A percentile compares a stretch with the other conserved stretches of the same genome.
Evolutionary conservation across 1,140 invertebrate species (phyloP).

Genomic region (Drosophila yakuba): DNA sequence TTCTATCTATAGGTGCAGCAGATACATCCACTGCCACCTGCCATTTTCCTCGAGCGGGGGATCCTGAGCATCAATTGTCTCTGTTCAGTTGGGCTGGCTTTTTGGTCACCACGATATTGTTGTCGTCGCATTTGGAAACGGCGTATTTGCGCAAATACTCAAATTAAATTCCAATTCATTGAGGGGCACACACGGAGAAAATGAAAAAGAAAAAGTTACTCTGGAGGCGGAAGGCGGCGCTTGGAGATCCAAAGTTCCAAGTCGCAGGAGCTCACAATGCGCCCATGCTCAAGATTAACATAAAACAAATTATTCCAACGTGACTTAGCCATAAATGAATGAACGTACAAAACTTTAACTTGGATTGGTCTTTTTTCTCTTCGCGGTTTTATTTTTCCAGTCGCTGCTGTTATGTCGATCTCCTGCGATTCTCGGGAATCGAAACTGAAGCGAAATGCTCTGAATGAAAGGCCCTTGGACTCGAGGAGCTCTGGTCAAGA

Average conservation of each 20-base stretch:
- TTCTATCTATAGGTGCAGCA: conserved; percentile 42
- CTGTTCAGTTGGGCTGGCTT: conserved; percentile 17
- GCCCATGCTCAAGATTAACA: conserved; percentile 83
- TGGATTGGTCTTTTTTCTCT: conserved; percentile 64
- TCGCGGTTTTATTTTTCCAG: conserved; percentile 27
- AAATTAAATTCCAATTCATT: conserved; percentile 84
- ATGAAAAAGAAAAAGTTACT: conserved; percentile 60
- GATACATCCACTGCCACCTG: conserved; percentile 52
- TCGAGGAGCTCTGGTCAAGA: conserved; percentile 29
- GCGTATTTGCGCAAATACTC: conserved; percentile 76
- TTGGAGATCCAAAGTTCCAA: conserved; percentile 23
- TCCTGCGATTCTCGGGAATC: conserved; percentile 37
- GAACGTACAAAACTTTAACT: conserved; percentile 62
- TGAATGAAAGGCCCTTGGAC: conserved; percentile 51
- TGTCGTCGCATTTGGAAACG: conserved; percentile 75
- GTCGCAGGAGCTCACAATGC: conserved; percentile 63
- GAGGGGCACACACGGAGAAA: conserved; percentile 72
- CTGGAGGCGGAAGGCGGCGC: conserved; percentile 58
- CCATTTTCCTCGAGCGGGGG: conserved; percentile 66
- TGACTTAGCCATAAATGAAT: conserved; percentile 84
- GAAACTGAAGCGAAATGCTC: conserved; percentile 46
- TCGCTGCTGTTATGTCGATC: conserved; percentile 5
- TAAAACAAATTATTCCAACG: conserved; percentile 84
- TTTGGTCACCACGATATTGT: conserved; percentile 70
- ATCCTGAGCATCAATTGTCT: conserved; percentile 74